Base-by-base conservation (phyloP, 2,888 invertebrate genomes). In the Leptopilina drosophilae region DNA sequence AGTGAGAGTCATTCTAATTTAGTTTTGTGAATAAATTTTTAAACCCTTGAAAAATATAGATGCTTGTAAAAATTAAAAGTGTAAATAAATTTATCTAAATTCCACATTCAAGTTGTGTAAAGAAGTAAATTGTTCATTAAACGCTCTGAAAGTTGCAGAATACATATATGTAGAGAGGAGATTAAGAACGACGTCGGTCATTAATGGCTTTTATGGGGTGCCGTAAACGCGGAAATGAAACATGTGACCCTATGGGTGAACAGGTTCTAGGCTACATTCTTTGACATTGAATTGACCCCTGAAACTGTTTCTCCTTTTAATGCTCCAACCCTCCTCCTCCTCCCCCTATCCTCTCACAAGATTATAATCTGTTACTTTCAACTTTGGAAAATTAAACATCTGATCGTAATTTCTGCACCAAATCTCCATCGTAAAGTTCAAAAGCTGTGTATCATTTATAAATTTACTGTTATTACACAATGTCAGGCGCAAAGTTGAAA, bases 141-240 rank as follows among this genome's bases (percentile, higher is more conserved):
- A 49, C 64, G 82, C 66, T 33, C 65, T 20, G 49, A 49, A 49
- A 42, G 64, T 40, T 59, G 67, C 49, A 62, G 78, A 78, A 77
- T 64, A 11, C 3, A 11, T 49, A 12, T 49, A 49, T 11, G 3
- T 49, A 11, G 1, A 62, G 11, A 64, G 76, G 67, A 78, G 69
- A 82, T 80, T 78, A 79, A 67, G 69, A 80, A 78, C 77, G 76
- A 42, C 66, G 80, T 53, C 66, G 73, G 77, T 81, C 80, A 76
- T 85, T 82, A 82, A 79, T 79, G 81, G 78, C 79, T 86, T 49
- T 86, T 84, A 83, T 79, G 81, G 81, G 78, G 62, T 73, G 78
- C 64, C 80, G 75, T 83, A 85, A 84, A 85, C 77, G 80, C 77
- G 77, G 78, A 84, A 82, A 83, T 73, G 78, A 79, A 67, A 67